These are phyloP conservation scores for Microctonus brassicae DNA, from an alignment of 2,888 invertebrate genomes.

Conservation along the genomic window DNA sequence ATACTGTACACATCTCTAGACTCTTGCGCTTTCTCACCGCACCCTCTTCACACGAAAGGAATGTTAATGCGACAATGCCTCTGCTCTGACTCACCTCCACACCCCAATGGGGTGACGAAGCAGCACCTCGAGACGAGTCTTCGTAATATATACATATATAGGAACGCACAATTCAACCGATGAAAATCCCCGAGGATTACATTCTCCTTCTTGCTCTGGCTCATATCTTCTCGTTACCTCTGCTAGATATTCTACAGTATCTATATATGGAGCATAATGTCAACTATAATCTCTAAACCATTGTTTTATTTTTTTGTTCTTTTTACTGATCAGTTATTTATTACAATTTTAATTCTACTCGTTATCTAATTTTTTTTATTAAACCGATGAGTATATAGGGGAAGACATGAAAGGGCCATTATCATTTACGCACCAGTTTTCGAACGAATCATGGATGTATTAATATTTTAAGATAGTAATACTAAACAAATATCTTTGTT, in stretches of 20 bases:
- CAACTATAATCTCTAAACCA: slow-evolving; percentile 27
- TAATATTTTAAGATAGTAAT: too few species aligned
- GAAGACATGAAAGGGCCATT: too few species aligned
- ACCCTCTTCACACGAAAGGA: slow-evolving; percentile 68
- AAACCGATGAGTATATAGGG: too few species aligned
- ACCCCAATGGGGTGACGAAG: slow-evolving; percentile 25
- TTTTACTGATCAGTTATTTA: background rate
- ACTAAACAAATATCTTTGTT: too few species aligned
- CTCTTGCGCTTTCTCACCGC: too few species aligned
- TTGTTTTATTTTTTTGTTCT: too few species aligned
- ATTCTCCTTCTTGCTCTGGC: slow-evolving; percentile 31
- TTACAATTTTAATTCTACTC: background rate
- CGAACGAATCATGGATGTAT: too few species aligned
- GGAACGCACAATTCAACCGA: slow-evolving; percentile 12
- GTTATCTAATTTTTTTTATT: too few species aligned
- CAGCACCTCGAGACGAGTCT: slow-evolving; percentile 15
- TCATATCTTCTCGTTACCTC: slow-evolving; percentile 50
- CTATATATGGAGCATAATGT: slow-evolving; percentile 15
- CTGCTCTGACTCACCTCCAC: slow-evolving; percentile 61
- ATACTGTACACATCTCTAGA: too few species aligned
- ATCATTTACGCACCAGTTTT: too few species aligned
- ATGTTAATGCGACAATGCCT: slow-evolving; percentile 69
- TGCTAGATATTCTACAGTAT: slow-evolving; percentile 39
- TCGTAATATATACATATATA: background rate
- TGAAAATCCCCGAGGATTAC: slow-evolving; percentile 49